Evolutionary conservation across 2,888 invertebrate genomes (phyloP), one percentile per base, ranked within the genome.

Genomic region (Dorcus parallelipipedus): DNA sequence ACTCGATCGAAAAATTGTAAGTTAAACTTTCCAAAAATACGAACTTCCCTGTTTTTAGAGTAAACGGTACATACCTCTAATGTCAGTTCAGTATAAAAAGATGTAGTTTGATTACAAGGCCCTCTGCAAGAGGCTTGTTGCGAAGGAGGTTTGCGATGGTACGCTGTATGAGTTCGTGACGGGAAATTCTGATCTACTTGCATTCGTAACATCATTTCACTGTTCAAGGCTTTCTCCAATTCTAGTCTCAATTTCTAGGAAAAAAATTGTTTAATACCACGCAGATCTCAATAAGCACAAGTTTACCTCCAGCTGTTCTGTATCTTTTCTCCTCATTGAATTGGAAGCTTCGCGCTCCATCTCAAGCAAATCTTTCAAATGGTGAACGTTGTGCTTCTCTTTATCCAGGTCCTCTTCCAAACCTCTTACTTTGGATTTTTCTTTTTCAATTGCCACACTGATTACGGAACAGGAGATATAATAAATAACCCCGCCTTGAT

Each of bases 381-480:
- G 63, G 26, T 49, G 56, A 2, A 56, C 64, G 20, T 60, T 63
- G 6, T 51, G 56, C 54, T 59, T 63, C 38, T 66, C 67, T 41
- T 61, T 67, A 6, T 66, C 61, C 20, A 70, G 56, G n/a, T 69
- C 67, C 2, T 65, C 64, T 60, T 70, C 65, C 48, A 71, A 52
- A 47, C 58, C 58, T 43, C 58, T 61, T 42, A 62, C 59, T 48
- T 62, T 63, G 1, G 63, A 47, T 48, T 61, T 63, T 51, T 70
- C 69, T 48, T 67, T 58, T 63, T 70, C 67, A 7, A 66, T 56
- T 14, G 55, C 49, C 10, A 55, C 52, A 9, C 71, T 71, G 43
- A 20, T 58, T 56, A 3, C 14, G 47, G 14, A 39, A 56, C 17
- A 55, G 41, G 41, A 49, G 54, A 2, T 33, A 51, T 40, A 49